Base-by-base conservation (phyloP, 2,888 invertebrate species). In the Physocephala rufipes region DNA sequence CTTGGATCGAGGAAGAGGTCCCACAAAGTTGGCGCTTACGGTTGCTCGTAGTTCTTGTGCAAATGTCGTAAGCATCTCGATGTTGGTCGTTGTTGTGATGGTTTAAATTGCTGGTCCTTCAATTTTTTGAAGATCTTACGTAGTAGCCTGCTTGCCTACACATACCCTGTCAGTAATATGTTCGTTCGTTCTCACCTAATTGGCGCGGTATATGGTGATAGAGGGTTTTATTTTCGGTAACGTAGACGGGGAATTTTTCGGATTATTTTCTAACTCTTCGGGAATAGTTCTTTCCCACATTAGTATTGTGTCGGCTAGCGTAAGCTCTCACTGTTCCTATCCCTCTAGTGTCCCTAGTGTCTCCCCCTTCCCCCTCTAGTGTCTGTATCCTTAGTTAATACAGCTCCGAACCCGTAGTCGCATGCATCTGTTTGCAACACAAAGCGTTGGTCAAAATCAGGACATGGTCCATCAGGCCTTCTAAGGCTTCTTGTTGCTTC, bases 121-220 rank as follows among this genome's bases (percentile, higher is more conserved):
- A 67, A n/a, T 16, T 30, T 2, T 58, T 36, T 4, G 58, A 67
- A 19, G 45, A 47, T 15, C 71, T 58, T 2, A 71, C 71, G 51
- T 58, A 36, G 51, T 51, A 30, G 26, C 55, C 24, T 4, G 36
- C 36, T 12, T 70, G 47, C 4, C 65, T 28, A 47, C 53, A 70
- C 64, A 70, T 63, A 1, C 64, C 51, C 7, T 64, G 70, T 65
- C 70, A 70, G 43, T 70, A 70, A 43, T 70, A 70, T 16, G 12
- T 47, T 16, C 16, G 47, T 16, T 55, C 19, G 9, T 55, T 16
- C 21, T 55, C 19, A 45, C 43, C 63, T 16, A 21, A 45, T 2
- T 45, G 43, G 13, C 45, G 21, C 19, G 36, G 63, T 43, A 63
- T 45, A 13, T 21, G 30, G 28, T 15, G 30, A 12, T 26, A 30